Evolutionary conservation across 2,797 vertebrate species (phyloP).

Genomic region (Enteromius mattozi): DNA sequence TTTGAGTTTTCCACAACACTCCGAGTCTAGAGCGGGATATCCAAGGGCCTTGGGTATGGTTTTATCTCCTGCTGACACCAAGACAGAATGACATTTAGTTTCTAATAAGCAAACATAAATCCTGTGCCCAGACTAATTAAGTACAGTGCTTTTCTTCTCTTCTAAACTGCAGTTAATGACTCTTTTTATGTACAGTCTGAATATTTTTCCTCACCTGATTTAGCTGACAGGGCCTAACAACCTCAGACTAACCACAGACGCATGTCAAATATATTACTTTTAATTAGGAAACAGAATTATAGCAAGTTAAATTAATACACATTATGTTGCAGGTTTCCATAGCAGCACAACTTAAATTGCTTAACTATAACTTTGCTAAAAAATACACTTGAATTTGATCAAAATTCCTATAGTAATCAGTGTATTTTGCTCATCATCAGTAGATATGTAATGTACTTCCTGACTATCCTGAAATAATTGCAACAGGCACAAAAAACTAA

Average conservation of each 20-base stretch:
- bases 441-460: background rate
- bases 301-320: background rate
- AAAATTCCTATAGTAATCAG: background rate
- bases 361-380: background rate
- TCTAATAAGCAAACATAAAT: background rate
- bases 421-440: background rate
- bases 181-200: background rate
- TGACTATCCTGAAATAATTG: background rate
- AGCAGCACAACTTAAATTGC: background rate
- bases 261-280: background rate
- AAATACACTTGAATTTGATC: background rate
- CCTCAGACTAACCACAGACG: background rate
- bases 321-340: background rate
- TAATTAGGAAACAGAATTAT: background rate
- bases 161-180: background rate
- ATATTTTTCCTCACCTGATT: background rate
- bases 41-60: constrained; percentile 77
- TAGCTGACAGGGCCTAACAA: background rate
- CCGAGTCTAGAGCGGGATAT: constrained; percentile 78
- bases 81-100: constrained; percentile 13
- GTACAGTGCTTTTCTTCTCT: background rate
- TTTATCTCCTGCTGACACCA: constrained; percentile 80
- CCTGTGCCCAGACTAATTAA: background rate
- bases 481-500: background rate
- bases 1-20: constrained; percentile 81